These are phyloP conservation scores for Ciconia boyciana DNA, from an alignment of 2,113 vertebrate genomes.

Conservation along the genomic window DNA sequence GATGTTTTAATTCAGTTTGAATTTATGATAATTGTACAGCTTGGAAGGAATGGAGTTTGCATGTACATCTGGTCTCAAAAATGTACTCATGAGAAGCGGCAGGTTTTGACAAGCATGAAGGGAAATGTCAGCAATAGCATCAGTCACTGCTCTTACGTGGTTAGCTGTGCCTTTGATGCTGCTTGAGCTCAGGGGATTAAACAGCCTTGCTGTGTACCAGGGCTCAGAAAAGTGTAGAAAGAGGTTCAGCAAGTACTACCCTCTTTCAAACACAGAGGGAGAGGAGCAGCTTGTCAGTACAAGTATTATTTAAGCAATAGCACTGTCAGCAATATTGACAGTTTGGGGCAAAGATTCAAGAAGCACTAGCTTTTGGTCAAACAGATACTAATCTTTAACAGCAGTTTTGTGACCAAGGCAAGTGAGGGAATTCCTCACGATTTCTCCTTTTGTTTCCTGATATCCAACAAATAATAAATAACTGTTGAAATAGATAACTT, in stretches of 20 bases:
- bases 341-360: neutral
- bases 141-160: neutral
- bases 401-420: neutral
- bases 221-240: neutral
- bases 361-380: neutral
- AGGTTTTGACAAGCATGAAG: neutral
- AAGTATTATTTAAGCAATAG: neutral
- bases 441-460: neutral
- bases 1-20: neutral
- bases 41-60: neutral
- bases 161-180: neutral
- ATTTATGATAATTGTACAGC: neutral
- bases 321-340: neutral
- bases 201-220: neutral
- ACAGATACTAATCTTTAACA: neutral
- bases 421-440: neutral
- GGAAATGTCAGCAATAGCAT: neutral
- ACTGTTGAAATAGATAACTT: neutral
- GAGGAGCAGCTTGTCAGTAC: neutral
- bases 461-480: neutral
- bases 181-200: neutral
- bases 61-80: neutral
- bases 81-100: neutral
- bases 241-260: neutral
- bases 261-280: neutral